phyloP scores from a whole-genome alignment of 2,888 invertebrate genomes.

The Lapara coniferarum region DNA sequence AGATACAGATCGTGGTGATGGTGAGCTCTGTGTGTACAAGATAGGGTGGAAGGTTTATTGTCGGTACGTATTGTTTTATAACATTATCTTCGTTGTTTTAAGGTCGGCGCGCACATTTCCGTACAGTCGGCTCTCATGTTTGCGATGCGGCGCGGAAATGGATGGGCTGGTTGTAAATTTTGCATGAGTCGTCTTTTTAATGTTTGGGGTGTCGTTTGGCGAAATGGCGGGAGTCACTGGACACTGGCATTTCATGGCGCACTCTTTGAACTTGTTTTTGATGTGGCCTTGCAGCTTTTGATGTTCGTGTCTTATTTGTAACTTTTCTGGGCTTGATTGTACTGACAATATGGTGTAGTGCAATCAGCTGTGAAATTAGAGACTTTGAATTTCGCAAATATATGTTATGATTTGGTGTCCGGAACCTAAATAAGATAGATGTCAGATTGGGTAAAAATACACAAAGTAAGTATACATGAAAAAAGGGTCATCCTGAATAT shows the following conservation, averaged over 20 bases:
- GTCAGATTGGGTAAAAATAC: no score
- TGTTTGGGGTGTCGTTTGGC: slow-evolving; percentile 17
- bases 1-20: neutral
- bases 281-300: neutral
- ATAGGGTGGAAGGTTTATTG: slow-evolving; percentile 20
- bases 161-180: slow-evolving; percentile 20
- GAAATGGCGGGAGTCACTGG: slow-evolving; percentile 17
- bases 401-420: no score
- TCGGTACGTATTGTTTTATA: slow-evolving; percentile 14
- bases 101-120: slow-evolving; percentile 1
- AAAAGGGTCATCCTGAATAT: no score
- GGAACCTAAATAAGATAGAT: no score
- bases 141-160: slow-evolving; percentile 19
- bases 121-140: slow-evolving; percentile 16
- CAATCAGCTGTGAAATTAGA: no score
- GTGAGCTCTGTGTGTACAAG: slow-evolving; percentile 1
- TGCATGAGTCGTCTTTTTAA: slow-evolving; percentile 22
- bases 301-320: no score
- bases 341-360: no score
- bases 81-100: slow-evolving; percentile 24
- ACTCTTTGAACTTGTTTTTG: neutral
- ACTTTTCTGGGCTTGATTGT: no score
- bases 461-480: no score
- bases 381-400: no score
- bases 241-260: neutral